Conservation (phyloP, 2,797 vertebrate species). For the Avahi laniger region DNA sequence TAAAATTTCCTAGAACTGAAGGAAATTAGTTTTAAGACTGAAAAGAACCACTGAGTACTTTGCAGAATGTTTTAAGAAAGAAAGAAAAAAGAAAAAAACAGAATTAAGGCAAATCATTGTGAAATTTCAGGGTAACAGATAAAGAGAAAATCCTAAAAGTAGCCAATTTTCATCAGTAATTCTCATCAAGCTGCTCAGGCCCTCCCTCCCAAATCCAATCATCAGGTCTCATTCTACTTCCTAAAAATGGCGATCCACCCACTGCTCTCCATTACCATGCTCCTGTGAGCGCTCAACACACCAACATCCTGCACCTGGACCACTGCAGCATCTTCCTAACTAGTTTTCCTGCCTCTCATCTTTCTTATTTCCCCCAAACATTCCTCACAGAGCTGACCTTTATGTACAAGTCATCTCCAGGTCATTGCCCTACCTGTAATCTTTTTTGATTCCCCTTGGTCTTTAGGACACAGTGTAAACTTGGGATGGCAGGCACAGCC, state of each 20-base stretch:
- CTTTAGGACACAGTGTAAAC: not conserved
- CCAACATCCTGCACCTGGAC: too few species aligned
- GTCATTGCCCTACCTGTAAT: not conserved
- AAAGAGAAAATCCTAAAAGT: not conserved
- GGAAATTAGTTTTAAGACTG: not conserved
- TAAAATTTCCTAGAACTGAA: not conserved
- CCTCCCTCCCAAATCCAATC: not conserved
- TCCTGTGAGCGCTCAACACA: not conserved
- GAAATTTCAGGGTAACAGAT: not conserved
- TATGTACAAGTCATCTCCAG: not conserved
- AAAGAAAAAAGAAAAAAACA: not conserved
- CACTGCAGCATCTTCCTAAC: not conserved
- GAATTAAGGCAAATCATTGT: not conserved
- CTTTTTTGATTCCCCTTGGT: not conserved
- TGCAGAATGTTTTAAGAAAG: not conserved
- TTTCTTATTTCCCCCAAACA: not conserved
- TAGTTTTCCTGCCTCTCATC: not conserved
- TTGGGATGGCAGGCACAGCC: not conserved
- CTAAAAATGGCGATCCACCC: rapidly evolving
- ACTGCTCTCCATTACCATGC: not conserved
- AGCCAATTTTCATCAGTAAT: not conserved
- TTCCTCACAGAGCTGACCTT: not conserved
- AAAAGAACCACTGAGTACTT: not conserved
- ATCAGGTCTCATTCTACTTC: not conserved
- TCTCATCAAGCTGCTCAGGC: not conserved